Evolutionary conservation across 2,113 vertebrate species (phyloP).

Genomic region (Cephalopterus ornatus): DNA sequence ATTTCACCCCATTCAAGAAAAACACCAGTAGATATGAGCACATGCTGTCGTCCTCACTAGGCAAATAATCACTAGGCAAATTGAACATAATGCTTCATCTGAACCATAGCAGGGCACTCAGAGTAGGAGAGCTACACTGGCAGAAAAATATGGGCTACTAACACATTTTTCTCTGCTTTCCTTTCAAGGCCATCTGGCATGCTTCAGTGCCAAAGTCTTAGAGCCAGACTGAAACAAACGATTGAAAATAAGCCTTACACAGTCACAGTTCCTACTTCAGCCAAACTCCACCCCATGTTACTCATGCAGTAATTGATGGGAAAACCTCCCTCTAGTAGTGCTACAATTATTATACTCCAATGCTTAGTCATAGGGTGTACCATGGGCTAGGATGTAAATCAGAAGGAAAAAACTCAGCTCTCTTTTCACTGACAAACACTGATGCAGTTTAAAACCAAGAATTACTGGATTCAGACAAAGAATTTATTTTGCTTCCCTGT

Average conservation of each 20-base stretch:
- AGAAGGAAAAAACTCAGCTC: neutral
- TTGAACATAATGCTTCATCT: neutral
- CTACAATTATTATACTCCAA: neutral
- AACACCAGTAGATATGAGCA: neutral
- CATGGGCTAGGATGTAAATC: neutral
- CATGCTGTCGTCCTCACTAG: neutral
- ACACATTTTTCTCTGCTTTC: neutral
- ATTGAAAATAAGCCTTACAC: neutral
- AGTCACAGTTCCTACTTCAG: neutral
- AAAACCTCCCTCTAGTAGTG: neutral
- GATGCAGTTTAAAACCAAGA: neutral
- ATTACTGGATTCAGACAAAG: neutral
- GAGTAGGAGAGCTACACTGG: neutral
- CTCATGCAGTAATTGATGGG: neutral
- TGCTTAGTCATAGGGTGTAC: constrained; percentile 18
- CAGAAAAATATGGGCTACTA: neutral
- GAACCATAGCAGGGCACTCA: neutral
- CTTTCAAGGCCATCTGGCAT: neutral
- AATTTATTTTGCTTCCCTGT: neutral
- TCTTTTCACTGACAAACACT: neutral
- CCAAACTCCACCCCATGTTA: neutral
- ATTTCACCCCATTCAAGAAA: neutral
- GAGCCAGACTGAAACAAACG: neutral
- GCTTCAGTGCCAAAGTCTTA: neutral
- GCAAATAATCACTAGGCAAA: neutral